phyloP scores from a whole-genome alignment of 2,888 invertebrate species.

The Xestia xanthographa region DNA sequence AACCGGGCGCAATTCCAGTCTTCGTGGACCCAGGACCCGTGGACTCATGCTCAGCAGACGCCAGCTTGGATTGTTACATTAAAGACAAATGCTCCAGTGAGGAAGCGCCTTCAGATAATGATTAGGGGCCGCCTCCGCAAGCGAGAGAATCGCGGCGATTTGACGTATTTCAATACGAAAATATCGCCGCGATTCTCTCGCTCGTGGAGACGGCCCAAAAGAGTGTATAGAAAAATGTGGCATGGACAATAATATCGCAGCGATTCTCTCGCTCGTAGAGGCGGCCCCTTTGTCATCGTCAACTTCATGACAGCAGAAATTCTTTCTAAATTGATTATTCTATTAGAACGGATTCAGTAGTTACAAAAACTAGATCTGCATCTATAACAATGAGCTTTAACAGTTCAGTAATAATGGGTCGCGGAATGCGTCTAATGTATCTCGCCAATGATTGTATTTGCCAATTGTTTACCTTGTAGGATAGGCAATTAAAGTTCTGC shows the following conservation, averaged over 20 bases:
- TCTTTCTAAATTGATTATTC: background rate
- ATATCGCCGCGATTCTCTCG: too few species aligned
- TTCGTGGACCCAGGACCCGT: too few species aligned
- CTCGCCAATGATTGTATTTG: constrained; percentile 40
- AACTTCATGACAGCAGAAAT: background rate
- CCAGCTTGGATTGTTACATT: background rate
- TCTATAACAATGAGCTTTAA: constrained; percentile 29
- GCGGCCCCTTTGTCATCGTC: too few species aligned
- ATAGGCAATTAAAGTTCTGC: constrained; percentile 37
- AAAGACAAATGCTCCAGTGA: background rate
- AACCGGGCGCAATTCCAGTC: too few species aligned
- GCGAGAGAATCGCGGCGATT: too few species aligned
- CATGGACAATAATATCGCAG: too few species aligned
- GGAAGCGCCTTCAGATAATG: background rate
- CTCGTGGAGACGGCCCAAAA: too few species aligned
- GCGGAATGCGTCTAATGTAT: constrained; percentile 21
- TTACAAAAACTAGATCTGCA: constrained; percentile 11
- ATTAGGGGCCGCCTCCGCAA: too few species aligned
- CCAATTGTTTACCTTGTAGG: constrained; percentile 53
- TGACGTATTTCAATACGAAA: too few species aligned
- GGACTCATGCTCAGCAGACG: too few species aligned
- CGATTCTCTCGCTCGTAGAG: too few species aligned
- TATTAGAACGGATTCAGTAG: background rate
- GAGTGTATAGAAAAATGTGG: too few species aligned
- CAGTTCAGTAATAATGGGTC: constrained; percentile 11